Percentiles rank a stretch among this genome's conserved stretches.
Conservation (phyloP, 2,888 invertebrate genomes). For the Pseudococcus longispinus region DNA sequence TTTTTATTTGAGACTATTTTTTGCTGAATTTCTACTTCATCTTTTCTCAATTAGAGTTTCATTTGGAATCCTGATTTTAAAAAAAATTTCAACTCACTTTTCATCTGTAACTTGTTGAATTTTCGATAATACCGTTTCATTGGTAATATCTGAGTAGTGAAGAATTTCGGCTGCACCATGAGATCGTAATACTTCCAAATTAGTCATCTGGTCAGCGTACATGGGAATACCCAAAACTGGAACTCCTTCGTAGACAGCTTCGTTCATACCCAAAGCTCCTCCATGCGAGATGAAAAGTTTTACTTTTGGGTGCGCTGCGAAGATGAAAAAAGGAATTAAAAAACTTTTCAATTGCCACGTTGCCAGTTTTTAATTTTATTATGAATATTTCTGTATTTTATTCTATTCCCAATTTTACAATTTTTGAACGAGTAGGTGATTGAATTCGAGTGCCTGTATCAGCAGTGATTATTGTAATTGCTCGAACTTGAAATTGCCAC, state of each 20-base stretch:
- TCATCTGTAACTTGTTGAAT: slow-evolving; percentile 63
- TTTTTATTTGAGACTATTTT: too few relatives aligned
- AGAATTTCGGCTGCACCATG: slow-evolving; percentile 63
- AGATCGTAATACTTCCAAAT: slow-evolving; percentile 63
- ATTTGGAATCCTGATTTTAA: background rate
- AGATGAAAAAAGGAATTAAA: background rate
- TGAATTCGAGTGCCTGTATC: too few relatives aligned
- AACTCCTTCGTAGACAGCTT: slow-evolving; percentile 64
- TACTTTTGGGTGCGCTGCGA: slow-evolving; percentile 63
- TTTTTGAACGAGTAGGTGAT: too few relatives aligned
- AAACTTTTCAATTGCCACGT: too few relatives aligned
- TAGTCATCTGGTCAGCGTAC: slow-evolving; percentile 64
- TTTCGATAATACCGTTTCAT: slow-evolving; percentile 62
- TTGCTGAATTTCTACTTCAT: too few relatives aligned
- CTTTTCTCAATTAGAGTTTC: too few relatives aligned
- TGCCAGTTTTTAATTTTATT: too few relatives aligned
- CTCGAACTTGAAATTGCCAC: too few relatives aligned
- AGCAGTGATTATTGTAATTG: too few relatives aligned
- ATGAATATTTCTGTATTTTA: too few relatives aligned
- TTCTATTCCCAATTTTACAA: too few relatives aligned
- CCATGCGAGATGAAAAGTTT: slow-evolving; percentile 65
- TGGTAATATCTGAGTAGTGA: slow-evolving; percentile 62
- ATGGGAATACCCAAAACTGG: slow-evolving; percentile 65
- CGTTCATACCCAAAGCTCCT: slow-evolving; percentile 64
- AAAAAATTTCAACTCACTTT: background rate